These are phyloP conservation scores for Diuraphis noxia DNA, from an alignment of 1,140 invertebrate genomes.

Conservation along the genomic window DNA sequence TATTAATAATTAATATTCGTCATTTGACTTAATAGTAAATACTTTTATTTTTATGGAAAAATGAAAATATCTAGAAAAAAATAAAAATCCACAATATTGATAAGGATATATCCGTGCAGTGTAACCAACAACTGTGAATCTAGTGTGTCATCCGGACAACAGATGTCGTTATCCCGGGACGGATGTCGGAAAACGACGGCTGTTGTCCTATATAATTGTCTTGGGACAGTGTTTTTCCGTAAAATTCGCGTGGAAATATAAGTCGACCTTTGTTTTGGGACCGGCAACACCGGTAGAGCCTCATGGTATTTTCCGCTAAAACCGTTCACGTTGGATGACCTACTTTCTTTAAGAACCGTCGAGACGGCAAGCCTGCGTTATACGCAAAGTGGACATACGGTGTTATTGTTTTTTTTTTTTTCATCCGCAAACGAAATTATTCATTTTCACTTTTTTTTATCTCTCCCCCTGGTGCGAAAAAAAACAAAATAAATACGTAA, in stretches of 20 bases:
- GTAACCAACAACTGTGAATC: neutral
- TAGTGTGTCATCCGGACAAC: neutral
- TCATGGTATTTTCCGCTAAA: neutral
- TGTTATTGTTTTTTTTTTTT: conserved; percentile 51
- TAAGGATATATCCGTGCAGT: neutral
- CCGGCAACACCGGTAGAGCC: neutral
- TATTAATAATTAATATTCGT: neutral
- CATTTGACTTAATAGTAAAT: neutral
- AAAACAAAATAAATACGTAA: neutral
- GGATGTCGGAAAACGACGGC: neutral
- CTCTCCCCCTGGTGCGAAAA: neutral
- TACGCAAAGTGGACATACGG: conserved; percentile 30
- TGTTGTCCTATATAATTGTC: neutral
- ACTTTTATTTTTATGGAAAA: neutral
- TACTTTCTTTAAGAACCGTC: conserved; percentile 15
- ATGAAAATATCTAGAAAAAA: neutral
- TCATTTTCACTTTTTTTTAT: conserved; percentile 49
- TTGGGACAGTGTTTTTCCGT: neutral
- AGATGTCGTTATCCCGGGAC: neutral
- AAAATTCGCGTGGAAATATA: neutral
- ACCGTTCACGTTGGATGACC: conserved; percentile 18
- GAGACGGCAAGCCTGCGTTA: conserved; percentile 24
- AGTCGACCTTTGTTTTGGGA: neutral
- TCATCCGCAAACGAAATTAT: conserved; percentile 19
- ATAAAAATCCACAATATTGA: conserved; percentile 9